A percentile compares a stretch with the other conserved stretches of the same genome.
Evolutionary conservation across 2,888 invertebrate genomes (phyloP).

Genomic region (Lepidocyrtinus sp.): DNA sequence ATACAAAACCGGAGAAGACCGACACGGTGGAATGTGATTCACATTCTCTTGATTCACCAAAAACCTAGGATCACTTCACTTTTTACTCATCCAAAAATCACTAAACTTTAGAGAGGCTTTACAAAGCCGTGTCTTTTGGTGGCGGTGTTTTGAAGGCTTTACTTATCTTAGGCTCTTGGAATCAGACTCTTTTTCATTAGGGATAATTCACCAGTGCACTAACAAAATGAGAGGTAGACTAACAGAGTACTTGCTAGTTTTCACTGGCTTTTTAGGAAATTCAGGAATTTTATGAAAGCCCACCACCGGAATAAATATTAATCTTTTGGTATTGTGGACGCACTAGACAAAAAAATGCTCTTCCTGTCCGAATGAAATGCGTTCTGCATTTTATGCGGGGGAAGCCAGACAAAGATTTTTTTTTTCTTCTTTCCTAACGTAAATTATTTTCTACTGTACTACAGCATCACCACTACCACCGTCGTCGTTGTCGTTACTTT

Average conservation of each 20-base stretch:
- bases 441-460: slow-evolving; percentile 6
- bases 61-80: slow-evolving; percentile 24
- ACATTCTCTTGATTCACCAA: no score
- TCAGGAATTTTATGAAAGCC: slow-evolving; percentile 2
- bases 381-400: slow-evolving; percentile 13
- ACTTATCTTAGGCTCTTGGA: not conserved
- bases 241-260: no score
- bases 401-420: not conserved
- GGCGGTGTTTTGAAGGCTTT: slow-evolving; percentile 2
- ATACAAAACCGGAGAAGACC: slow-evolving; percentile 51
- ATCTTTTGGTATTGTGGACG: not conserved
- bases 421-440: not conserved
- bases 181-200: not conserved
- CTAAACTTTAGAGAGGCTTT: not conserved
- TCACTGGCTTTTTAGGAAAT: no score
- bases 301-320: slow-evolving; percentile 15
- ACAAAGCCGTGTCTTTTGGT: not conserved
- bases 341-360: not conserved
- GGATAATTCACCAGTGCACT: not conserved
- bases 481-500: not conserved
- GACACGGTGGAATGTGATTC: slow-evolving; percentile 57
- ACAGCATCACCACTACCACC: not conserved
- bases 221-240: not conserved
- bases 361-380: slow-evolving; percentile 6
- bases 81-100: slow-evolving; percentile 2